phyloP scores from a whole-genome alignment of 2,797 vertebrate species.

The Lagocephalus sceleratus region DNA sequence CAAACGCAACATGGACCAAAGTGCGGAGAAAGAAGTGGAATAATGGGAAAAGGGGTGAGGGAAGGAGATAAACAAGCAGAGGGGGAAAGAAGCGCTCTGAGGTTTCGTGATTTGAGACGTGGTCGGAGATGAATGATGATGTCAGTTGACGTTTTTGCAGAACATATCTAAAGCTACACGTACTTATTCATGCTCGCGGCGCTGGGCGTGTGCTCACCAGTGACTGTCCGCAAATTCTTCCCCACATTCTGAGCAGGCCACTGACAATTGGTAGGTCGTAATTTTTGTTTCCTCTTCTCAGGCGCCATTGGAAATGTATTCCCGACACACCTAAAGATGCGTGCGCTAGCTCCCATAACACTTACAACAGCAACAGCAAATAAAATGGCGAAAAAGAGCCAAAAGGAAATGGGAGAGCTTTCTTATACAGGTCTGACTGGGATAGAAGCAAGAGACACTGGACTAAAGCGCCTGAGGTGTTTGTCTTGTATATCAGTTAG shows the following conservation, averaged over 20 bases:
- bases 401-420: background rate
- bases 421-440: too few species aligned
- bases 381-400: background rate
- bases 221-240: background rate
- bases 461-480: too few species aligned
- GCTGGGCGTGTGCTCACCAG: background rate
- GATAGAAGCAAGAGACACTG: too few species aligned
- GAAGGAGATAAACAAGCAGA: conserved; percentile 23
- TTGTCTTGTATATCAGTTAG: too few species aligned
- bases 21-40: background rate
- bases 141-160: conserved; percentile 24
- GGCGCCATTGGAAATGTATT: conserved; percentile 1
- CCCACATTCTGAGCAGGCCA: background rate
- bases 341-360: background rate
- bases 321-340: background rate
- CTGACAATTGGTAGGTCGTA: conserved; percentile 9
- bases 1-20: conserved; percentile 14
- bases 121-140: conserved; percentile 38
- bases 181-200: conserved; percentile 9
- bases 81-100: conserved; percentile 16
- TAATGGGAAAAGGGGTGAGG: background rate
- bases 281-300: background rate
- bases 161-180: conserved; percentile 11
- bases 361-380: conserved; percentile 1
- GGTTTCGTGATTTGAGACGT: conserved; percentile 46